Percentiles rank a stretch among this genome's conserved stretches.
phyloP scores from a whole-genome alignment of 2,797 vertebrate species.

The Caiman crocodilus region DNA sequence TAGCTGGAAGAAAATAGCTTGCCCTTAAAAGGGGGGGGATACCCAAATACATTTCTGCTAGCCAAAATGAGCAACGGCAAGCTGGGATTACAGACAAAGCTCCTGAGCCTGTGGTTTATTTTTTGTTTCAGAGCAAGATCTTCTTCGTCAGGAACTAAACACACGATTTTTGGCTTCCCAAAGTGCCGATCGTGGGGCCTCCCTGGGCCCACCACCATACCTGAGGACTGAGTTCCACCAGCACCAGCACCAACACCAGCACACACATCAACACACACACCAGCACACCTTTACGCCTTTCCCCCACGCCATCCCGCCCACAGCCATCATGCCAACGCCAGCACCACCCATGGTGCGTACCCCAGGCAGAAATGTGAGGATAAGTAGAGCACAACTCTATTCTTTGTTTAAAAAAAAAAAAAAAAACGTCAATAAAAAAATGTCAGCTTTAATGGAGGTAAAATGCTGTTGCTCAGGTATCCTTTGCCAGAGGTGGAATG shows the following conservation, averaged over 20 bases:
- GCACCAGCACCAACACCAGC: slow-evolving; percentile 97
- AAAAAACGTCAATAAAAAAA: background rate
- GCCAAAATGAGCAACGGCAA: background rate
- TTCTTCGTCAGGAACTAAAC: slow-evolving; percentile 98
- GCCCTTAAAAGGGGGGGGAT: background rate
- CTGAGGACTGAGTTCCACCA: slow-evolving; percentile 99
- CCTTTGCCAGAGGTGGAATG: slow-evolving; percentile 21
- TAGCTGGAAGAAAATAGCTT: background rate
- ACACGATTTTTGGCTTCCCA: slow-evolving; percentile 97
- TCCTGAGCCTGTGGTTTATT: background rate
- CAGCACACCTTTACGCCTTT: slow-evolving; percentile 99
- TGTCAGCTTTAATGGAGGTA: slow-evolving; percentile 19
- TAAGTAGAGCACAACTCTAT: slow-evolving; percentile 88
- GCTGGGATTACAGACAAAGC: background rate
- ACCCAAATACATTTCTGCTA: fast-evolving
- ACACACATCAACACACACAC: slow-evolving; percentile 99
- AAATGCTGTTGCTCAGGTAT: background rate
- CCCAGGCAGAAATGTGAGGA: slow-evolving; percentile 98
- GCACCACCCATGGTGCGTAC: slow-evolving; percentile 99
- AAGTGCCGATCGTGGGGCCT: slow-evolving; percentile 93
- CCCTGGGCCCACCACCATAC: slow-evolving; percentile 93
- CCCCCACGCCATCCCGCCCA: slow-evolving; percentile 90
- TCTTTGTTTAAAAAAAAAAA: slow-evolving; percentile 47
- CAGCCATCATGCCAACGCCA: slow-evolving; percentile 97
- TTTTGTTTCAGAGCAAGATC: slow-evolving; percentile 92